Evolutionary conservation across 2,797 vertebrate species (phyloP), one percentile per base, ranked within the genome.

Genomic region (Leptatherina wallacei): DNA sequence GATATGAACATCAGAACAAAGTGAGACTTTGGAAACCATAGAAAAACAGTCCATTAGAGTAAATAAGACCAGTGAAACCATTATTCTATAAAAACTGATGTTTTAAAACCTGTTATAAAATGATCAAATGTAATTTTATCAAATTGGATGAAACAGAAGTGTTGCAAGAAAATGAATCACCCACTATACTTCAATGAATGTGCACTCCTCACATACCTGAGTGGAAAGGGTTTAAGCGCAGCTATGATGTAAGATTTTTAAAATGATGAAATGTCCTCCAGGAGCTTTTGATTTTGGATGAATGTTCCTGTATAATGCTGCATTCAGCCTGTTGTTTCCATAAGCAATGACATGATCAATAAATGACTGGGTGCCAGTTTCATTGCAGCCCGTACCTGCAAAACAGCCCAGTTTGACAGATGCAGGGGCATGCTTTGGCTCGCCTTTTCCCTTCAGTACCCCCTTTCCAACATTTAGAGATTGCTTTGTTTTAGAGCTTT

Each of bases 271-370:
- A 54, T 65, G 49, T 9, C 35, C 4, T 57, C 36, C 54, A 38
- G 4, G 30, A 36, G 32, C 42, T n/a, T 65, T 60, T 32, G 22
- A 42, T 47, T 55, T 63, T 38, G 14, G 27, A 3, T 56, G 38
- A 55, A n/a, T 35, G 12, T 29, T 51, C 35, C 42, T 65, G 54
- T 20, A 60, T 13, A 52, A 0, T 40, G 13, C 20, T 22, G 22
- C 36, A 47, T 60, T 70, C 22, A 70, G 61, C 33, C 54, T 36
- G 47, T 69, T 51, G 47, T 59, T 69, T 69, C 35, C 29, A 24
- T 29, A 65, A 16, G 27, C 38, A 61, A 13, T 12, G 3, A 47
- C 35, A 60, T 27, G 20, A 65, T 65, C 55, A 38, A 58, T 51
- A 63, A 49, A 63, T 60, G 36, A 33, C 36, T 49, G 29, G 14